Conservation (phyloP, 2,797 vertebrate genomes). For the Tenualosa ilisha region DNA sequence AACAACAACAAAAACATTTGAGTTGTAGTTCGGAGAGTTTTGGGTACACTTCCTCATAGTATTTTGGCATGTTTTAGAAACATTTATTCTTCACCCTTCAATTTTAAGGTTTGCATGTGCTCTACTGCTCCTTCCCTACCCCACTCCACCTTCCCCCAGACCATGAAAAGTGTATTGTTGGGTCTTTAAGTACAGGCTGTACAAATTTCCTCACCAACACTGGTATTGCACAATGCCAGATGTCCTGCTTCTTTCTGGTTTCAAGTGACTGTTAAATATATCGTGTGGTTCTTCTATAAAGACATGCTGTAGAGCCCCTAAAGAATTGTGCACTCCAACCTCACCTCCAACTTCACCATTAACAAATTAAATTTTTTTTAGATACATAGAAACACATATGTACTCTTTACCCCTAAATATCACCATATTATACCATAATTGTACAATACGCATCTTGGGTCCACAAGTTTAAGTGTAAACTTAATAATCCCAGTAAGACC, state of each 20-base stretch:
- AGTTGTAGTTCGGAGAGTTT: background rate
- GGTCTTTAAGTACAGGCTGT: slow-evolving; percentile 4
- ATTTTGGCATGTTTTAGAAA: background rate
- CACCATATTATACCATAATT: background rate
- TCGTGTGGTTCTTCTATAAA: background rate
- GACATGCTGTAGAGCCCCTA: background rate
- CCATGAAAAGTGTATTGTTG: slow-evolving; percentile 8
- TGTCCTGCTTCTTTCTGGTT: background rate
- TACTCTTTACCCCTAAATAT: background rate
- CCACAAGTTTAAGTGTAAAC: background rate
- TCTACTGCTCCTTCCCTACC: too few species aligned
- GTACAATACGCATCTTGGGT: background rate
- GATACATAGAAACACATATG: too few species aligned
- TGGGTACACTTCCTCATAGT: background rate
- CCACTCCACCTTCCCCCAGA: background rate
- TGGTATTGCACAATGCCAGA: slow-evolving; percentile 5
- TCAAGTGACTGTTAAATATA: background rate
- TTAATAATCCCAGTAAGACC: background rate
- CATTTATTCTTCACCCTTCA: background rate
- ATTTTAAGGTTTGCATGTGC: background rate
- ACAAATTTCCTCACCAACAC: background rate
- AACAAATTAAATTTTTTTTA: background rate
- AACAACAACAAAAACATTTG: background rate
- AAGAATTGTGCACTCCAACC: background rate
- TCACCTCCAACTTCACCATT: too few species aligned